Evolutionary conservation across 1,140 invertebrate genomes (phyloP).

Genomic region (Helicoverpa armigera): DNA sequence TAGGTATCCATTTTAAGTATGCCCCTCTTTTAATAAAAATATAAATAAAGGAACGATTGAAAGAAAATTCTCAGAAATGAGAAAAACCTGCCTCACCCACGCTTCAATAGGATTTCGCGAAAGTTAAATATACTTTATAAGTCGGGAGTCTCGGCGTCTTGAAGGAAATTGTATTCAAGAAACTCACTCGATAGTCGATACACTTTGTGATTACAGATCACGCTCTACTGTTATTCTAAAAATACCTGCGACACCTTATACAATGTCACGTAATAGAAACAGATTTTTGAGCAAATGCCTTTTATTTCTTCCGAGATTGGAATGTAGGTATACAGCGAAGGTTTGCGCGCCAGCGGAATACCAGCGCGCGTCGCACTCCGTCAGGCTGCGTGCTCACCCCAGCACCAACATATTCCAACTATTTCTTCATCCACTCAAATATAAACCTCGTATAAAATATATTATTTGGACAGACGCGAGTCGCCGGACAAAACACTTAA

Average conservation of each 20-base stretch:
- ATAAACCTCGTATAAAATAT: conserved; percentile 78
- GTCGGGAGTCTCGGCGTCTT: not conserved
- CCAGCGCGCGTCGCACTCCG: conserved; percentile 18
- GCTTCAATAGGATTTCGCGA: conserved; percentile 2
- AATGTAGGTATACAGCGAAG: conserved; percentile 36
- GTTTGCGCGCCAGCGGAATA: conserved; percentile 28
- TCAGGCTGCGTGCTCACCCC: conserved; percentile 45
- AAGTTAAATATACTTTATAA: conserved; percentile 7
- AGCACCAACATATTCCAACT: conserved; percentile 65
- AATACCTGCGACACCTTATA: not conserved
- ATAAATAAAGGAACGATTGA: not conserved
- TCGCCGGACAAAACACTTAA: conserved; percentile 79
- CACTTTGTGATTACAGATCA: conserved; percentile 23
- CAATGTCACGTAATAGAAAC: conserved; percentile 28
- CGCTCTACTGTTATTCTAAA: conserved; percentile 1
- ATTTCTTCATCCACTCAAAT: conserved; percentile 64
- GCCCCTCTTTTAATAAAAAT: no score
- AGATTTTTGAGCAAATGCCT: conserved; percentile 38
- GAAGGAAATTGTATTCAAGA: not conserved
- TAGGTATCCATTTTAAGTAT: no score
- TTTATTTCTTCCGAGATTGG: conserved; percentile 37
- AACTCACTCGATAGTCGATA: not conserved
- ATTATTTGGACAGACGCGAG: conserved; percentile 72
- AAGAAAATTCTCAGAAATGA: not conserved
- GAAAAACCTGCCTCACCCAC: not conserved